Evolutionary conservation across 2,113 vertebrate species (phyloP).

Genomic region (Oncorhynchus masou): DNA sequence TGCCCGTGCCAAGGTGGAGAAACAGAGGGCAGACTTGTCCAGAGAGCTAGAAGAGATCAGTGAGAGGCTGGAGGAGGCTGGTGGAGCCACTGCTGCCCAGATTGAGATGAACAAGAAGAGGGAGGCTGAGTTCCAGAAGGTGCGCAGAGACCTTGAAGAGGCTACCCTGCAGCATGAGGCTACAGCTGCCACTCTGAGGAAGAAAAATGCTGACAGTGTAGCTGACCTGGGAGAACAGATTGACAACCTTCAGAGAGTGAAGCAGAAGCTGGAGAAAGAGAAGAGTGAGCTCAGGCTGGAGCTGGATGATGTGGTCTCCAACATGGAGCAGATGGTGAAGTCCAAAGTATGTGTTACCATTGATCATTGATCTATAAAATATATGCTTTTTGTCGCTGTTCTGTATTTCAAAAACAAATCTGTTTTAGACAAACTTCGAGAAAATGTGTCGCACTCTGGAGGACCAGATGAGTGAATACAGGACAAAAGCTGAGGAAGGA

Average conservation of each 20-base stretch:
- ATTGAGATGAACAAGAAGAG: constrained; percentile 88
- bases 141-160: constrained; percentile 83
- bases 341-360: constrained; percentile 66
- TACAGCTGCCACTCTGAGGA: constrained; percentile 74
- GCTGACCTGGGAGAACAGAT: constrained; percentile 79
- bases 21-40: constrained; percentile 80
- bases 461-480: constrained; percentile 82
- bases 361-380: not conserved
- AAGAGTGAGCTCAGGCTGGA: constrained; percentile 81
- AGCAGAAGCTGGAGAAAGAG: constrained; percentile 82
- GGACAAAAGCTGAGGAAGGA: constrained; percentile 78
- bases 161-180: constrained; percentile 81
- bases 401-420: not conserved
- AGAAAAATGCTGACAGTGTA: constrained; percentile 80
- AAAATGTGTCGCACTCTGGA: constrained; percentile 84
- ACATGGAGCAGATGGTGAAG: constrained; percentile 81
- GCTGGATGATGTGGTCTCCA: constrained; percentile 82
- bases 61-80: constrained; percentile 87
- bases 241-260: constrained; percentile 80
- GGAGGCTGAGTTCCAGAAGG: constrained; percentile 82
- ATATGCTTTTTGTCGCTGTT: not conserved
- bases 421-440: constrained; percentile 73
- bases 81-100: constrained; percentile 80
- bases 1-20: constrained; percentile 81
- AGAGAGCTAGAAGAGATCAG: constrained; percentile 91